These are phyloP conservation scores for Rhodeus uyekii DNA, from an alignment of 2,797 vertebrate species.

Conservation along the genomic window DNA sequence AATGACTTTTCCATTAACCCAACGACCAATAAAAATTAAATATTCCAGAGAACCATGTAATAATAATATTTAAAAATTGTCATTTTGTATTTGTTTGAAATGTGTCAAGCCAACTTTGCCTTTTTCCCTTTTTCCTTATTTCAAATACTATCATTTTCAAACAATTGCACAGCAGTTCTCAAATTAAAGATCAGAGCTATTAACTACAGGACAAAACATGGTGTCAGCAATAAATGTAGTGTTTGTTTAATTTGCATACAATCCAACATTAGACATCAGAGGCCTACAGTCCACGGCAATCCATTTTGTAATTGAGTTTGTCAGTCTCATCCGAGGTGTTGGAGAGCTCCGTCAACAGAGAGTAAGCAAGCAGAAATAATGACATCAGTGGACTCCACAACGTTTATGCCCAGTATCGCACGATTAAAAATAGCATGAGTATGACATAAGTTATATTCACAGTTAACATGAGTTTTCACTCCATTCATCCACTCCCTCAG, in stretches of 20 bases:
- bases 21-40: neutral
- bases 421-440: slow-evolving; percentile 61
- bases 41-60: neutral
- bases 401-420: slow-evolving; percentile 58
- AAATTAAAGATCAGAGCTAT: slow-evolving; percentile 2
- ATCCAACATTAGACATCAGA: neutral
- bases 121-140: neutral
- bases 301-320: slow-evolving; percentile 38
- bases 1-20: neutral
- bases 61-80: neutral
- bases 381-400: slow-evolving; percentile 57
- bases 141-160: neutral
- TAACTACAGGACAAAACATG: neutral
- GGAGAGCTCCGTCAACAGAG: slow-evolving; percentile 61
- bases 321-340: slow-evolving; percentile 50
- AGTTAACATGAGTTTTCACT: too few species aligned
- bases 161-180: neutral
- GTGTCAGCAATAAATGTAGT: neutral
- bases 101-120: neutral
- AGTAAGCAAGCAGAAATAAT: slow-evolving; percentile 63
- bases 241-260: neutral
- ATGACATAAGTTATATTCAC: too few species aligned
- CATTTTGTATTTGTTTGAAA: neutral
- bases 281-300: neutral
- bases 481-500: too few species aligned